phyloP scores from a whole-genome alignment of 2,113 vertebrate species.

The Circaetus cinerascens region DNA sequence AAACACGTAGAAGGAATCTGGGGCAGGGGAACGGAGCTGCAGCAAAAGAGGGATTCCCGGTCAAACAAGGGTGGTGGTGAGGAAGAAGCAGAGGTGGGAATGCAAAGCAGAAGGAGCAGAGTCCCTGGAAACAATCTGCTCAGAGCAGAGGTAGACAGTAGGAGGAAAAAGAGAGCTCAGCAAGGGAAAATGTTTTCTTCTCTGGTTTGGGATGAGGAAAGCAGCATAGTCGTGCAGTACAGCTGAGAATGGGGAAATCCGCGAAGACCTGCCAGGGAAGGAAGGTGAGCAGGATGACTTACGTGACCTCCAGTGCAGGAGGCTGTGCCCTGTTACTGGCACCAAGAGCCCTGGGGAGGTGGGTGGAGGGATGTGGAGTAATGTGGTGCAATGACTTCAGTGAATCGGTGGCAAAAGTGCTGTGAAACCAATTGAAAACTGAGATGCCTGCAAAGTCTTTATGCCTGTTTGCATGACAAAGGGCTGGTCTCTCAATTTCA shows the following conservation, averaged over 20 bases:
- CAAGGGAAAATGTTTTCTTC: not conserved
- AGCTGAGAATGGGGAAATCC: not conserved
- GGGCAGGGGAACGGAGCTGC: not conserved
- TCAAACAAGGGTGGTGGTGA: not conserved
- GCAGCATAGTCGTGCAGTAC: not conserved
- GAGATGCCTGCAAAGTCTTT: no score
- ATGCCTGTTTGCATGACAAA: no score
- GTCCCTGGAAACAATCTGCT: not conserved
- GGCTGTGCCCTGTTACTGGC: not conserved
- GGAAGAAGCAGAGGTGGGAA: not conserved
- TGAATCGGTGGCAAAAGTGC: fast-evolving
- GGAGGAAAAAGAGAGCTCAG: not conserved
- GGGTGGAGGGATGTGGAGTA: not conserved
- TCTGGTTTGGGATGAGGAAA: not conserved
- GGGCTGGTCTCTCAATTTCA: no score
- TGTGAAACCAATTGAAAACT: no score
- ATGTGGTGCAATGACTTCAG: not conserved
- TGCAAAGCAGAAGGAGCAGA: not conserved
- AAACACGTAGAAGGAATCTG: not conserved
- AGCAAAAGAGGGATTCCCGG: not conserved
- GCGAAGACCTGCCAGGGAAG: not conserved
- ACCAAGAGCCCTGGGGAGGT: not conserved
- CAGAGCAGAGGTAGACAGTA: not conserved
- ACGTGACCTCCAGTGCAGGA: not conserved
- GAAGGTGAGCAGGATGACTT: not conserved